These are phyloP conservation scores for Ciconia stormi DNA, from an alignment of 2,113 vertebrate genomes.

Conservation along the genomic window DNA sequence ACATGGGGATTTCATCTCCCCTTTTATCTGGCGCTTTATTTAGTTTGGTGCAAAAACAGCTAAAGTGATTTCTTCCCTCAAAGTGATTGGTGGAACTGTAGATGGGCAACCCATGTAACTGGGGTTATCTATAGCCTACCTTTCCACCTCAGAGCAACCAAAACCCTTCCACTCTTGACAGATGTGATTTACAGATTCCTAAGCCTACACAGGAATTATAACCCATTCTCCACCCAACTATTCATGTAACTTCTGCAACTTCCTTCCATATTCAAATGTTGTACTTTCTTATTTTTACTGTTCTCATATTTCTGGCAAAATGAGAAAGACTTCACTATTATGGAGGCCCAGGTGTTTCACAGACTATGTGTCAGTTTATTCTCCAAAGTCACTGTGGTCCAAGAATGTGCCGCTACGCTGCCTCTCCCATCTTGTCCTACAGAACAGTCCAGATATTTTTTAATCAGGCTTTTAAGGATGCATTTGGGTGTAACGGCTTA, in stretches of 20 bases:
- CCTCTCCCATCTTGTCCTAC: background rate
- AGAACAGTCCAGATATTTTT: background rate
- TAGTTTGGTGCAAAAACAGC: background rate
- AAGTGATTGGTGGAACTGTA: background rate
- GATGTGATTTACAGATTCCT: background rate
- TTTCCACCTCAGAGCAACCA: background rate
- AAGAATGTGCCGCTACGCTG: background rate
- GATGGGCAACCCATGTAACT: background rate
- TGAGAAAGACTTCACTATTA: background rate
- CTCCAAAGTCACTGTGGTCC: background rate
- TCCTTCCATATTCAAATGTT: background rate
- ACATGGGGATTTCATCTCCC: background rate
- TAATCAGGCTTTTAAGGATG: background rate
- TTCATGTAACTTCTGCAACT: background rate
- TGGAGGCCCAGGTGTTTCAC: background rate
- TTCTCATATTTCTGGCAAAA: background rate
- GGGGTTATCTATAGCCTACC: background rate
- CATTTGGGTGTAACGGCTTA: background rate
- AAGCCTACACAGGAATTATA: background rate
- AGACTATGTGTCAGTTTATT: background rate
- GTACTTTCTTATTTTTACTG: background rate
- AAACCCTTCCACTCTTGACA: background rate
- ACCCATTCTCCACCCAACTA: background rate
- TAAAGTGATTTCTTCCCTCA: background rate
- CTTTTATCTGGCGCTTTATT: background rate